Percentiles rank a stretch among this genome's conserved stretches.
Conservation (phyloP, 2,888 invertebrate genomes). For the Scaptomyza parva region DNA sequence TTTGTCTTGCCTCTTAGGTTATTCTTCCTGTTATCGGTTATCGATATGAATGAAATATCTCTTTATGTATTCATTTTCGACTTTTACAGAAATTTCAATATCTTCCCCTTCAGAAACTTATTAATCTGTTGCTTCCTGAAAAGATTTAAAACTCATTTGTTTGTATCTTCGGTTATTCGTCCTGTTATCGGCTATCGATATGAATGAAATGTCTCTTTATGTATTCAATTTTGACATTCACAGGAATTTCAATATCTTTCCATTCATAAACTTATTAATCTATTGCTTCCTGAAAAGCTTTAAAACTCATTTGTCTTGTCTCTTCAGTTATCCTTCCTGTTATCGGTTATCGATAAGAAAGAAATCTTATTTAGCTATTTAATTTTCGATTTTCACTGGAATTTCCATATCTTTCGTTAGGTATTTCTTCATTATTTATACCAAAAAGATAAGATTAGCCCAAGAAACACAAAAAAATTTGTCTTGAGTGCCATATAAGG, state of each 20-base stretch:
- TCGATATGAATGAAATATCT: not conserved
- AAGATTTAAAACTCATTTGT: not conserved
- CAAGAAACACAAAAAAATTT: not conserved
- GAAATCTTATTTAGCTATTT: too few species aligned
- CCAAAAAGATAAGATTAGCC: not conserved
- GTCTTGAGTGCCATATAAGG: not conserved
- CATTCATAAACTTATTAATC: conserved; percentile 6
- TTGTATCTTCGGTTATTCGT: not conserved
- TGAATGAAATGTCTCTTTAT: not conserved
- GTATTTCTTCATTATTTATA: not conserved
- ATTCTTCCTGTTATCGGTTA: not conserved
- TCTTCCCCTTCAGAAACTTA: too few species aligned
- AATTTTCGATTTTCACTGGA: not conserved
- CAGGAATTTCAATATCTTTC: not conserved
- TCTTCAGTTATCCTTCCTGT: not conserved
- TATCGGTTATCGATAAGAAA: not conserved
- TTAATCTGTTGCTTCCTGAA: not conserved
- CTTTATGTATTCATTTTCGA: not conserved
- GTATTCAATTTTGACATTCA: not conserved
- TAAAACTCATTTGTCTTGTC: too few species aligned
- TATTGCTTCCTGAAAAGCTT: not conserved
- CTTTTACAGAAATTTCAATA: not conserved
- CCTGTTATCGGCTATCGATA: not conserved
- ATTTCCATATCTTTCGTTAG: too few species aligned
- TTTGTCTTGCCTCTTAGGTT: not conserved